Percentiles rank a stretch among this genome's conserved stretches.
These are phyloP conservation scores for Dendroctonus valens DNA, from an alignment of 1,140 invertebrate genomes.

Conservation along the genomic window DNA sequence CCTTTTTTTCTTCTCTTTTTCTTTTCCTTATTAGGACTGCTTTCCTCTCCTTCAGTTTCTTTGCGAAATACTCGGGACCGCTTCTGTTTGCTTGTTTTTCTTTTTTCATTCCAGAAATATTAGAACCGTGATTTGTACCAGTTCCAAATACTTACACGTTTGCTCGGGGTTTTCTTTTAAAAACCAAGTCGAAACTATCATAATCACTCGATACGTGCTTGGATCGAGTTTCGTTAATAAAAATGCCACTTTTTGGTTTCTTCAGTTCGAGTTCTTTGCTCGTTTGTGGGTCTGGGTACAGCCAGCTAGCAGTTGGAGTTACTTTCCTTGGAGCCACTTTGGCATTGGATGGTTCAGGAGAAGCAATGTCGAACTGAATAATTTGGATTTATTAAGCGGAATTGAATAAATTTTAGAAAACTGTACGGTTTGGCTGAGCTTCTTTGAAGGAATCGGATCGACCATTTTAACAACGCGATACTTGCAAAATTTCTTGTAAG, in stretches of 20 bases:
- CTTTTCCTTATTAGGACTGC: slow-evolving; percentile 15
- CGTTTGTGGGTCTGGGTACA: slow-evolving; percentile 37
- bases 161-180: slow-evolving; percentile 34
- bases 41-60: slow-evolving; percentile 16
- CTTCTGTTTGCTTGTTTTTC: background rate
- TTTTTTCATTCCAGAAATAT: background rate
- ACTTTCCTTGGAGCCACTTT: slow-evolving; percentile 42
- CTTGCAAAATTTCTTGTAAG: slow-evolving; percentile 37
- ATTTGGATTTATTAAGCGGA: background rate
- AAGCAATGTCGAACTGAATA: slow-evolving; percentile 40
- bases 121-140: background rate
- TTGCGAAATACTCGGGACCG: background rate
- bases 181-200: slow-evolving; percentile 43
- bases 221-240: slow-evolving; percentile 40
- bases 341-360: slow-evolving; percentile 40
- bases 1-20: slow-evolving; percentile 25
- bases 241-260: slow-evolving; percentile 45
- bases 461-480: slow-evolving; percentile 27
- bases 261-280: slow-evolving; percentile 32
- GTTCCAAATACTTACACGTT: background rate
- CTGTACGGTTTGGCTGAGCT: slow-evolving; percentile 29
- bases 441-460: slow-evolving; percentile 26
- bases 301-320: slow-evolving; percentile 36
- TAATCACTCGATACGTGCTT: slow-evolving; percentile 21
- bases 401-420: background rate